A percentile compares a stretch with the other conserved stretches of the same genome.
Evolutionary conservation across 2,113 vertebrate genomes (phyloP).

Genomic region (Siniperca knerii): DNA sequence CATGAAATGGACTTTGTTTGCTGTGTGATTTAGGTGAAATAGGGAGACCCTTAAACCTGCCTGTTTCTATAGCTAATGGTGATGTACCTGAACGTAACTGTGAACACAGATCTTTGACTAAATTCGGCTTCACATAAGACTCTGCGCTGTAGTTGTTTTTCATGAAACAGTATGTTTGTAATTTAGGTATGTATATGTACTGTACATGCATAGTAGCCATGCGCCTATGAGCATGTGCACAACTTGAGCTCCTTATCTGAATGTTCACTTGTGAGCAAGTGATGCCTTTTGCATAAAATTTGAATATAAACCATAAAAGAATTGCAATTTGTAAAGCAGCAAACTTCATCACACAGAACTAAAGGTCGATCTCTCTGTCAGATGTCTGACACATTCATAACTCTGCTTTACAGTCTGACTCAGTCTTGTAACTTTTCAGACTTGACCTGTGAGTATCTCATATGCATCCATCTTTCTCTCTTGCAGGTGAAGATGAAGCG

Average conservation of each 20-base stretch:
- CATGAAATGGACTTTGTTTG: background rate
- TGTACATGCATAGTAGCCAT: no score
- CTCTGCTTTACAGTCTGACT: background rate
- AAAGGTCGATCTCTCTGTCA: background rate
- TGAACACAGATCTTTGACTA: no score
- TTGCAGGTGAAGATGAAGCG: constrained; percentile 90
- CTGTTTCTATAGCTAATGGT: background rate
- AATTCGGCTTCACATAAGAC: no score
- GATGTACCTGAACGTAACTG: no score
- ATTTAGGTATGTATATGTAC: background rate
- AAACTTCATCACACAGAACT: background rate
- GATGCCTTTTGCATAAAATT: background rate
- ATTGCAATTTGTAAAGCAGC: background rate
- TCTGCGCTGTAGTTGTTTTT: background rate
- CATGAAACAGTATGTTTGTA: background rate
- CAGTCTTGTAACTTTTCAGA: background rate
- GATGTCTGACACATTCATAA: background rate
- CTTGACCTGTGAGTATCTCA: background rate
- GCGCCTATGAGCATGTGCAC: background rate
- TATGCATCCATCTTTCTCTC: constrained; percentile 18
- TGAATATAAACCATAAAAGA: background rate
- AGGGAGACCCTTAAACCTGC: background rate
- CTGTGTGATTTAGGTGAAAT: no score
- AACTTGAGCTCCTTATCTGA: background rate
- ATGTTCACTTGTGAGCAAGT: background rate